phyloP scores from a whole-genome alignment of 2,888 invertebrate genomes.

The Torymus tubicola region DNA sequence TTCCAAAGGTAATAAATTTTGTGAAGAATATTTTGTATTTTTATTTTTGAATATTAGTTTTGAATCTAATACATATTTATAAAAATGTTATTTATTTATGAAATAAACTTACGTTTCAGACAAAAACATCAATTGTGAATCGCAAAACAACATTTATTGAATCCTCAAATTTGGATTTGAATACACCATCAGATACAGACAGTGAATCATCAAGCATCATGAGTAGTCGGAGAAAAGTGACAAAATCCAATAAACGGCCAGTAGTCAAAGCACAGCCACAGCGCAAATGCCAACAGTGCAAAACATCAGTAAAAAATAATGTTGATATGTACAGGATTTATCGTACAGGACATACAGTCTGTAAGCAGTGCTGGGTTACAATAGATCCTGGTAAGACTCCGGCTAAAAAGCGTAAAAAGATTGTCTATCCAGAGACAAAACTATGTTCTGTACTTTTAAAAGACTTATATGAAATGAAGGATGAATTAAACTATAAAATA shows the following conservation, averaged over 20 bases:
- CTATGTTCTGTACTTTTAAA: conserved; percentile 70
- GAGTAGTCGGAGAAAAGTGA: conserved; percentile 50
- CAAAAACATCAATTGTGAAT: conserved; percentile 66
- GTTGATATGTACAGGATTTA: conserved; percentile 67
- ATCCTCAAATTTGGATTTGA: conserved; percentile 57
- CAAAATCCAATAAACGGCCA: conserved; percentile 22
- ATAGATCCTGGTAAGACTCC: conserved; percentile 61
- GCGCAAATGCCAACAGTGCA: conserved; percentile 65
- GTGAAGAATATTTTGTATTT: background rate
- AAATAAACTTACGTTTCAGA: conserved; percentile 62
- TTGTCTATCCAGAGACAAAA: conserved; percentile 61
- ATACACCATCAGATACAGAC: conserved; percentile 61
- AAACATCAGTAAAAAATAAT: conserved; percentile 59
- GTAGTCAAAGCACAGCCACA: conserved; percentile 39
- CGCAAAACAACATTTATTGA: conserved; percentile 67
- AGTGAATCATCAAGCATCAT: conserved; percentile 60
- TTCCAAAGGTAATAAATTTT: conserved; percentile 67
- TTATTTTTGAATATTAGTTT: conserved; percentile 12
- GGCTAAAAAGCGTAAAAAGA: conserved; percentile 54
- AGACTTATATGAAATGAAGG: conserved; percentile 64
- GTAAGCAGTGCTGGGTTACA: conserved; percentile 69
- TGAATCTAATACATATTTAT: background rate
- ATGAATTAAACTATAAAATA: conserved; percentile 59
- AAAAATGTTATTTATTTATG: background rate
- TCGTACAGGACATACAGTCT: conserved; percentile 67